Conservation (phyloP, 1,140 invertebrate genomes). For the Sogatella furcifera region DNA sequence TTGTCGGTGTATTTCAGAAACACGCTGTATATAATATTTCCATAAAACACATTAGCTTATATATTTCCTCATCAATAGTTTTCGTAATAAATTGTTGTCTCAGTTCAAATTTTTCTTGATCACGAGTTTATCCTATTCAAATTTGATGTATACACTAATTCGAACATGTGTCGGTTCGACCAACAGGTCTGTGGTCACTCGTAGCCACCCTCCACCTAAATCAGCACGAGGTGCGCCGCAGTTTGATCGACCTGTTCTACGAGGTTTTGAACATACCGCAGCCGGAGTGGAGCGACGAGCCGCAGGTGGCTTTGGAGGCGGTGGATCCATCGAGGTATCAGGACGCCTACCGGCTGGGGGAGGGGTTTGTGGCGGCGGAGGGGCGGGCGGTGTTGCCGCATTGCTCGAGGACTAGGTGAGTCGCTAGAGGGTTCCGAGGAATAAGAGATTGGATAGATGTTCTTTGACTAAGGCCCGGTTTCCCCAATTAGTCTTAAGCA, state of each 20-base stretch:
- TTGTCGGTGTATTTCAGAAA: no score
- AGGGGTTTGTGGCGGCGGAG: constrained; percentile 88
- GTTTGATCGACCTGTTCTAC: constrained; percentile 81
- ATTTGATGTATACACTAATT: not conserved
- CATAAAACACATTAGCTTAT: no score
- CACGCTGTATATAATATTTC: no score
- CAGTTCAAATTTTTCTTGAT: no score
- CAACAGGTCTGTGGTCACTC: constrained; percentile 65
- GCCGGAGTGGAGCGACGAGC: constrained; percentile 86
- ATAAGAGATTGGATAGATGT: no score
- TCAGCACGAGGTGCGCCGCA: constrained; percentile 76
- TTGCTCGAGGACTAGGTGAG: constrained; percentile 50
- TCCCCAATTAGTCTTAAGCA: no score
- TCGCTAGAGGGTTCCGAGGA: no score
- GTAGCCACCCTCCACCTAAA: constrained; percentile 80
- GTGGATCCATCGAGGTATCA: constrained; percentile 67
- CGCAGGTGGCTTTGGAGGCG: constrained; percentile 71
- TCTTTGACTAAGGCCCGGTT: no score
- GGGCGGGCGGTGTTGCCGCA: constrained; percentile 72
- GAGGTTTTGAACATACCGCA: constrained; percentile 75
- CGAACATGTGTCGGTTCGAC: constrained; percentile 17
- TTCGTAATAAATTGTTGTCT: no score
- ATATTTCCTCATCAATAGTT: no score
- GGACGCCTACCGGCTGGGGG: constrained; percentile 75
- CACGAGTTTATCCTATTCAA: no score